Evolutionary conservation across 2,888 invertebrate species (phyloP).

Genomic region (Scaptomyza flava): DNA sequence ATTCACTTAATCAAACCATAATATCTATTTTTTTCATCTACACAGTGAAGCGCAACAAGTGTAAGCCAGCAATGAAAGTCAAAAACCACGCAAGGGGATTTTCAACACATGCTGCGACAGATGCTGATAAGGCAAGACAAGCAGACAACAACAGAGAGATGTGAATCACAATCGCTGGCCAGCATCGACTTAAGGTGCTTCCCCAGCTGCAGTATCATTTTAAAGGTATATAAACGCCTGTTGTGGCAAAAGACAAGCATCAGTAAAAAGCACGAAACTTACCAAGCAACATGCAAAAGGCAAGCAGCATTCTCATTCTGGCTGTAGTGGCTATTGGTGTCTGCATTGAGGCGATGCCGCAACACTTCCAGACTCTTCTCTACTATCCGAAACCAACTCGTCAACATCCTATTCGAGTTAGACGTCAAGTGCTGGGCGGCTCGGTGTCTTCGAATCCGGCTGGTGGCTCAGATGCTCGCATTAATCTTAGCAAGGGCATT

Average conservation of each 20-base stretch:
- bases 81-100: slow-evolving; percentile 26
- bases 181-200: slow-evolving; percentile 24
- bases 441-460: slow-evolving; percentile 69
- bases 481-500: slow-evolving; percentile 68
- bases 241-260: slow-evolving; percentile 25
- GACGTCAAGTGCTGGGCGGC: slow-evolving; percentile 71
- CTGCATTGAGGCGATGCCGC: slow-evolving; percentile 55
- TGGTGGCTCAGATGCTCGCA: slow-evolving; percentile 72
- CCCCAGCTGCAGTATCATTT: slow-evolving; percentile 24
- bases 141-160: slow-evolving; percentile 5
- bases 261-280: slow-evolving; percentile 35
- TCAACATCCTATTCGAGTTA: slow-evolving; percentile 41
- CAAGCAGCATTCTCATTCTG: slow-evolving; percentile 49
- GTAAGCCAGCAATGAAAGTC: slow-evolving; percentile 1
- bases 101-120: slow-evolving; percentile 23
- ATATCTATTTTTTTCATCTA: not conserved
- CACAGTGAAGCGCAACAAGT: slow-evolving; percentile 21
- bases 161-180: slow-evolving; percentile 39
- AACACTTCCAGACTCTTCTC: slow-evolving; percentile 43
- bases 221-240: slow-evolving; percentile 44
- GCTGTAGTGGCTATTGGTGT: slow-evolving; percentile 54
- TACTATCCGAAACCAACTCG: slow-evolving; percentile 55
- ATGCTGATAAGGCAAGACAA: slow-evolving; percentile 11
- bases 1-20: not conserved
- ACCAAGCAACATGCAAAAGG: slow-evolving; percentile 53